phyloP scores from a whole-genome alignment of 2,797 vertebrate species.

The Alouatta caraya region DNA sequence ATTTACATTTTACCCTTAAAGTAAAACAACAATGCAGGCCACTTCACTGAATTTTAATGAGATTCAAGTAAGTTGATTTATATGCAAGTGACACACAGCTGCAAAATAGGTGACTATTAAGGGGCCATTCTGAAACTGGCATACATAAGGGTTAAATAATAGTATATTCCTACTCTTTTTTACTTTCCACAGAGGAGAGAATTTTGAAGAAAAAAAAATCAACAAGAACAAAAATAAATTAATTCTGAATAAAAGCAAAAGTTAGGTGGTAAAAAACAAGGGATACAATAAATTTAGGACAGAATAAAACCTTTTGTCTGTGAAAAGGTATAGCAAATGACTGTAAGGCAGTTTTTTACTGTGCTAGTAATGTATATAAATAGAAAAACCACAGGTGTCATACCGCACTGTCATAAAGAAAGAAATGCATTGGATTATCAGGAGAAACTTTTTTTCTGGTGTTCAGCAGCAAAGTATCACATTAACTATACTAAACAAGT shows the following conservation, averaged over 20 bases:
- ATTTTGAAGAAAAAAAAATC: neutral
- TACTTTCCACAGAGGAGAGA: neutral
- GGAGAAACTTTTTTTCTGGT: neutral
- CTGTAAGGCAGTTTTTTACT: neutral
- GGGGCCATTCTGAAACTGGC: slow-evolving; percentile 1
- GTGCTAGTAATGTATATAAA: neutral
- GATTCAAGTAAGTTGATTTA: slow-evolving; percentile 48
- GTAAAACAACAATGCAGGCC: neutral
- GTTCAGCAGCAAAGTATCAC: neutral
- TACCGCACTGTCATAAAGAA: neutral
- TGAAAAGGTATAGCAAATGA: neutral
- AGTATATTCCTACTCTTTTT: neutral
- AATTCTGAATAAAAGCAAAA: slow-evolving; percentile 24
- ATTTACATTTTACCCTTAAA: slow-evolving; percentile 37
- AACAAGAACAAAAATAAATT: slow-evolving; percentile 32
- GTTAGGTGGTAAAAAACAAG: slow-evolving; percentile 17
- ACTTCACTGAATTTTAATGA: slow-evolving; percentile 27
- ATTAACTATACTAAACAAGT: neutral
- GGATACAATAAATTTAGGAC: neutral
- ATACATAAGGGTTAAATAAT: neutral
- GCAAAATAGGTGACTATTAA: slow-evolving; percentile 43
- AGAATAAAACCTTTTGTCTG: neutral
- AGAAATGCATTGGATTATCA: neutral
- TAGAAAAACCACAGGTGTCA: neutral
- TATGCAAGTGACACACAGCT: neutral